Percentiles rank a stretch among this genome's conserved stretches.
phyloP scores from a whole-genome alignment of 2,797 vertebrate genomes.

The Lithobates pipiens region DNA sequence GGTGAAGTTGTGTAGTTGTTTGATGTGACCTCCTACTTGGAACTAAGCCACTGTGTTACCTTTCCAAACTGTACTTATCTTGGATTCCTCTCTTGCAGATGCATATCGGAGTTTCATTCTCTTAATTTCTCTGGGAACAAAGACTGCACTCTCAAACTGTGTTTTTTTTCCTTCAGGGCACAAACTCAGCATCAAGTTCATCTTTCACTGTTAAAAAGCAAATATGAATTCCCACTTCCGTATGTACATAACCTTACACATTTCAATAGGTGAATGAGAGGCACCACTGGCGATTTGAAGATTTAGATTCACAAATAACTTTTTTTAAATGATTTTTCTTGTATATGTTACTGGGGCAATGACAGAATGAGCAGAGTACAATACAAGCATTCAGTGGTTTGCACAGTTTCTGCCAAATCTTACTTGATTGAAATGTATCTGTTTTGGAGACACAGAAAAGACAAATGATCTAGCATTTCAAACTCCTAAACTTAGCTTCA shows the following conservation, averaged over 20 bases:
- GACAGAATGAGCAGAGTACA: neutral
- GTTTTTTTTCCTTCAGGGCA: slow-evolving; percentile 33
- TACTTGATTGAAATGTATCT: neutral
- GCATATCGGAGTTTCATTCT: slow-evolving; percentile 52
- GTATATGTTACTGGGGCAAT: neutral
- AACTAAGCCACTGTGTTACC: slow-evolving; percentile 17
- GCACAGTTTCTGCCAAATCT: neutral
- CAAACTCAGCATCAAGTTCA: slow-evolving; percentile 17
- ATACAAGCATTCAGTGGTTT: neutral
- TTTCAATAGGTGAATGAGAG: neutral
- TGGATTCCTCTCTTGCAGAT: slow-evolving; percentile 54
- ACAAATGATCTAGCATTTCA: neutral
- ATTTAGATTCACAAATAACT: neutral
- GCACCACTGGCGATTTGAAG: neutral
- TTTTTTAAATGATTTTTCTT: neutral
- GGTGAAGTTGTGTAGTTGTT: slow-evolving; percentile 35
- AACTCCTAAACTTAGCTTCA: neutral
- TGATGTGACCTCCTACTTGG: slow-evolving; percentile 50
- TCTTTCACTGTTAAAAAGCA: slow-evolving; percentile 42
- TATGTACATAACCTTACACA: slow-evolving; percentile 29
- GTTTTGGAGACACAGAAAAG: neutral
- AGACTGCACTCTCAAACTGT: slow-evolving; percentile 3
- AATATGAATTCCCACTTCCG: slow-evolving; percentile 8
- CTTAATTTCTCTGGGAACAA: slow-evolving; percentile 33
- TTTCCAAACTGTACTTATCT: slow-evolving; percentile 48